Evolutionary conservation across 2,113 vertebrate genomes (phyloP).

Genomic region (Antigone vipio): DNA sequence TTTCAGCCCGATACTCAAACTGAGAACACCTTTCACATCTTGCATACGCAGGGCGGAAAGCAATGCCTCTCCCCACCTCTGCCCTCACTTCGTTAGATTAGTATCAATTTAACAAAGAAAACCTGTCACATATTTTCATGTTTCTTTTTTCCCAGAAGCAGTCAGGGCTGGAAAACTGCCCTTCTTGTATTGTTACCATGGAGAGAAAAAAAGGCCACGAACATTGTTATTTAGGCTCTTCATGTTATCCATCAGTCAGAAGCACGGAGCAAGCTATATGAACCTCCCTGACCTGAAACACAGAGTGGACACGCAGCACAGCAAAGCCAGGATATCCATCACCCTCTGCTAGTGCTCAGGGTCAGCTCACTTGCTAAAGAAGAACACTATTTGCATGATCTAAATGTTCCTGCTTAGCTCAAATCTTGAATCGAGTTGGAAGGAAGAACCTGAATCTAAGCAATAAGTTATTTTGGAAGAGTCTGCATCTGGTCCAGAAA

Average conservation of each 20-base stretch:
- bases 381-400: neutral
- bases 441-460: neutral
- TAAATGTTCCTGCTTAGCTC: neutral
- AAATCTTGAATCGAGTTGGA: neutral
- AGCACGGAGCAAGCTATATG: neutral
- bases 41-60: neutral
- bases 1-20: neutral
- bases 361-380: neutral
- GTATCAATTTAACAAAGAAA: neutral
- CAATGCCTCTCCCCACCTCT: neutral
- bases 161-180: neutral
- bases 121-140: neutral
- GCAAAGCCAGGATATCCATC: neutral
- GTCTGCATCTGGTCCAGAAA: neutral
- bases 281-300: neutral
- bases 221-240: slow-evolving; percentile 2
- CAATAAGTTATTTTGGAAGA: neutral
- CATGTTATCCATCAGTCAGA: neutral
- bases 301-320: neutral
- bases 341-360: neutral
- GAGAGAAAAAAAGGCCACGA: slow-evolving; percentile 16
- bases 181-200: slow-evolving; percentile 17
- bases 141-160: neutral
- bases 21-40: neutral
- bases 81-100: neutral